Evolutionary conservation across 2,113 vertebrate species (phyloP).

Genomic region (Oreochromis tanganicae): DNA sequence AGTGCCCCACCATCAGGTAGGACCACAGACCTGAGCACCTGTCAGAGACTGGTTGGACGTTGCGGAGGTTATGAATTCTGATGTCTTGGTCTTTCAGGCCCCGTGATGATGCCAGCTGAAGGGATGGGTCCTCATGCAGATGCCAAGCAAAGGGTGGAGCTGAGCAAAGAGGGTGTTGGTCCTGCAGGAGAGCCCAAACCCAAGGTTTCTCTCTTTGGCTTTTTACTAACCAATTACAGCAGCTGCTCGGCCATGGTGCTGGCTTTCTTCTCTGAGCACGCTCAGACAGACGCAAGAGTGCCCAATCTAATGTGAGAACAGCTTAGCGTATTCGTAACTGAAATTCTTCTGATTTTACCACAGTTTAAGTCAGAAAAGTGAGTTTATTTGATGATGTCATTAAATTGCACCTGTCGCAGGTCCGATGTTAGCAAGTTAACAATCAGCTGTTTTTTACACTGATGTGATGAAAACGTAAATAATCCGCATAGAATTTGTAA

Average conservation of each 20-base stretch:
- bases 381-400: neutral
- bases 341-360: neutral
- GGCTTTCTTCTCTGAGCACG: neutral
- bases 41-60: neutral
- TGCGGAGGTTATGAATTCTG: neutral
- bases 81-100: constrained; percentile 9
- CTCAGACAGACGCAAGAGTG: neutral
- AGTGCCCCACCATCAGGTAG: constrained; percentile 82
- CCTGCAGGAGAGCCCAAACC: constrained; percentile 36
- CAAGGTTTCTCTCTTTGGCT: constrained; percentile 37
- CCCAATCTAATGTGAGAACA: neutral
- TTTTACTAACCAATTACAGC: neutral
- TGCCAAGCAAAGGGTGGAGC: constrained; percentile 47
- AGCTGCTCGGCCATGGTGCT: neutral
- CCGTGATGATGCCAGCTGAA: constrained; percentile 43
- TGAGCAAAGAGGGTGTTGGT: constrained; percentile 29
- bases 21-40: neutral
- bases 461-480: neutral
- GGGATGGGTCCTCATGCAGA: constrained; percentile 29
- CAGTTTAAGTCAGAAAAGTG: neutral
- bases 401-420: neutral
- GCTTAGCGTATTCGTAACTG: neutral
- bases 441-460: neutral
- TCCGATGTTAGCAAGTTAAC: neutral
- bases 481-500: neutral